Evolutionary conservation across 2,888 invertebrate species (phyloP), one percentile per base, ranked within the genome.

Genomic region (Acanthosepion esculentum): DNA sequence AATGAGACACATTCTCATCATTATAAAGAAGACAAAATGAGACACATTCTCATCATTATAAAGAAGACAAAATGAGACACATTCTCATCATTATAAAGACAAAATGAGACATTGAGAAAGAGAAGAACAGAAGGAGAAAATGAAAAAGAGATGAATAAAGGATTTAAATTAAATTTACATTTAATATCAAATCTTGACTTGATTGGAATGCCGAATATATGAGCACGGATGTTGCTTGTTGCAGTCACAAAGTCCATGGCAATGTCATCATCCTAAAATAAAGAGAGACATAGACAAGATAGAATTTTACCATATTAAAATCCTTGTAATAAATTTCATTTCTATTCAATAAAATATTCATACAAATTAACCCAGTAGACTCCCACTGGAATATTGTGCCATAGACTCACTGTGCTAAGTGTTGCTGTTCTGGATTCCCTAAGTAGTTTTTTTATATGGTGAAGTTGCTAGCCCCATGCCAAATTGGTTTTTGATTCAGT

Each of bases 231-330:
- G 97, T 99, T 99, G 0, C 99, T 98, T 97, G 99, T 99, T 0
- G 99, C 98, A 0, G 99, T 98, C 3, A 99, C 99, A 97, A 99
- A 99, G 97, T 99, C 98, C 99, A 99, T 99, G 0, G 98, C 98
- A 95, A 98, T 98, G 96, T 98, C 98, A 97, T 99, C 99, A 97
- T 99, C 99, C 98, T 98, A 95, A 59, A 64, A 78, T 15, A 29
- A 26, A 41, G 41, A 33, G 3, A 94, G 8, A 94, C 0, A 50
- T 18, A 59, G 10, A 33, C 5, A 59, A 94, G 15, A 59, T 33
- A 94, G 12, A 55, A 48, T 55, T 6, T 4, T 20, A 55, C 55
- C 41, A 41, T 41, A 41, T 41, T 41, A 41, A 41, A 41, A 41
- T 41, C 41, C 41, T 41, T 41, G 41, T 41, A 41, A 41, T 41